These are phyloP conservation scores for Herpetotheres cachinnans DNA, from an alignment of 2,113 vertebrate species.

Conservation along the genomic window DNA sequence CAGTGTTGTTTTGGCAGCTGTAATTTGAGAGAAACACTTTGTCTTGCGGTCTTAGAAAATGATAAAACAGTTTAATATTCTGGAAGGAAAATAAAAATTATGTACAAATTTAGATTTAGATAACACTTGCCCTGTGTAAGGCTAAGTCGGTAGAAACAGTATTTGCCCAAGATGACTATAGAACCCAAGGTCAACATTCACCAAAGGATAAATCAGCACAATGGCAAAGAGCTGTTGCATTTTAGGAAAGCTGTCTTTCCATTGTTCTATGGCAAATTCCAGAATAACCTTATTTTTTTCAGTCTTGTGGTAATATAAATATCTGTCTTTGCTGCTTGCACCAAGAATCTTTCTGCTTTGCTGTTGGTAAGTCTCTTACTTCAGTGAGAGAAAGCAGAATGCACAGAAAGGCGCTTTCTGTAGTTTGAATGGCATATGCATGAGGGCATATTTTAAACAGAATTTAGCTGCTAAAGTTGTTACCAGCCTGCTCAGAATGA, in stretches of 20 bases:
- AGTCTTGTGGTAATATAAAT: neutral
- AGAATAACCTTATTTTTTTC: neutral
- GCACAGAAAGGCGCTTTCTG: neutral
- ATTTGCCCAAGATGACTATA: neutral
- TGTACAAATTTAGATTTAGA: neutral
- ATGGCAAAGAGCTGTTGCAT: neutral
- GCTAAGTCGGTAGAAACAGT: neutral
- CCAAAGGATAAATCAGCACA: neutral
- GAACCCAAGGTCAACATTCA: neutral
- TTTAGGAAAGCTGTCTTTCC: neutral
- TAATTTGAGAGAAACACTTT: neutral
- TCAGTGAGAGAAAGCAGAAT: neutral
- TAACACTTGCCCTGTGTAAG: neutral
- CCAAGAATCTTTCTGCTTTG: neutral
- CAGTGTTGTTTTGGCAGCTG: neutral
- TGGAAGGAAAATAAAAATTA: neutral
- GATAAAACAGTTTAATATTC: neutral
- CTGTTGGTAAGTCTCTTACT: neutral
- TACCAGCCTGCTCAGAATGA: neutral
- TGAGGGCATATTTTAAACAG: neutral
- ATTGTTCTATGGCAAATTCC: neutral
- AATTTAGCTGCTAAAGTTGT: neutral
- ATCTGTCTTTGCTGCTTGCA: neutral
- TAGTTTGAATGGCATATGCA: neutral
- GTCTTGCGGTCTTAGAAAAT: neutral